A percentile compares a stretch with the other conserved stretches of the same genome.
Evolutionary conservation across 2,797 vertebrate genomes (phyloP).

Genomic region (Pipistrellus nathusii): DNA sequence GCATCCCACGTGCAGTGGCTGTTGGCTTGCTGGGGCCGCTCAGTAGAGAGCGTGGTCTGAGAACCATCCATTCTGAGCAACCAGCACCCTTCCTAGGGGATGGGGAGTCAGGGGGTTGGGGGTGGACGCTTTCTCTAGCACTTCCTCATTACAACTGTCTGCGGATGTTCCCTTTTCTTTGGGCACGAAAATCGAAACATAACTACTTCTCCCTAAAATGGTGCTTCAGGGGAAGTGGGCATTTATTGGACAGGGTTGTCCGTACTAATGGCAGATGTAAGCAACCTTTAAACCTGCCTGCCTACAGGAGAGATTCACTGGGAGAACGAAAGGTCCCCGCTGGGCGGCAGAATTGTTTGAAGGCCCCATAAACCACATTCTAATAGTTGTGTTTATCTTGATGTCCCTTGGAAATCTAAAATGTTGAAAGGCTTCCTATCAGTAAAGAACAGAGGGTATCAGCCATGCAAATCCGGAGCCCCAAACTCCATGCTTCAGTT

Average conservation of each 20-base stretch:
- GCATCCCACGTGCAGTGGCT: background rate
- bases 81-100: background rate
- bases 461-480: background rate
- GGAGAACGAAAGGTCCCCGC: background rate
- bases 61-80: background rate
- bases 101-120: background rate
- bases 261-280: background rate
- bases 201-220: slow-evolving; percentile 13
- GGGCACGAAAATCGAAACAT: background rate
- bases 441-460: background rate
- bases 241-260: background rate
- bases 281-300: background rate
- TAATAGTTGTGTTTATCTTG: background rate
- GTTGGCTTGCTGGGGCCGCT: background rate
- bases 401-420: slow-evolving; percentile 34
- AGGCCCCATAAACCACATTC: background rate
- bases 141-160: background rate
- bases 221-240: background rate
- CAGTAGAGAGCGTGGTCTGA: background rate
- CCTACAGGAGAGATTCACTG: background rate
- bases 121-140: background rate
- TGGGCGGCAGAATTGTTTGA: background rate
- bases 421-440: background rate
- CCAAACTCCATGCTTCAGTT: background rate
- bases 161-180: background rate